Percentiles rank a stretch among this genome's conserved stretches.
Conservation (phyloP, 2,888 invertebrate genomes). For the Agrilus biguttatus region DNA sequence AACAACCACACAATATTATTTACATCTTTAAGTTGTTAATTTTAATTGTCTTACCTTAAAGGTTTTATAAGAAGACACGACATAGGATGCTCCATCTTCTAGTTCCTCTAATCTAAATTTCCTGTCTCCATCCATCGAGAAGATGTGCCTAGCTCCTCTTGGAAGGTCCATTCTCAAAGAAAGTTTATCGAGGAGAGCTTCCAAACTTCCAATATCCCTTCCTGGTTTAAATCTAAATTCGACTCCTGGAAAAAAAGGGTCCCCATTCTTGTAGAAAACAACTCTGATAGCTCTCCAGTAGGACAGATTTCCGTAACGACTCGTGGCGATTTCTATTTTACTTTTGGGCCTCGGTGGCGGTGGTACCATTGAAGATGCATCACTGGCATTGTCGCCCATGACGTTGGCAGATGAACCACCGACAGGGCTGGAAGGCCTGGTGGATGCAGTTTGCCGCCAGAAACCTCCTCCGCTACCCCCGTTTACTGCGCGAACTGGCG, state of each 20-base stretch:
- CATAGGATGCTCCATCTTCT: conserved; percentile 83
- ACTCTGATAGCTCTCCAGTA: conserved; percentile 80
- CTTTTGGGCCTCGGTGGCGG: conserved; percentile 38
- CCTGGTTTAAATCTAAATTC: conserved; percentile 82
- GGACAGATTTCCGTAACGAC: conserved; percentile 61
- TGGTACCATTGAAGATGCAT: conserved; percentile 42
- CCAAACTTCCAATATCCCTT: conserved; percentile 72
- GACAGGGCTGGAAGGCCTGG: conserved; percentile 34
- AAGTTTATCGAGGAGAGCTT: conserved; percentile 71
- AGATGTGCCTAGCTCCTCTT: conserved; percentile 78
- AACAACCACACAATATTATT: too few species aligned
- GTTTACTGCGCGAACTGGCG: conserved; percentile 28
- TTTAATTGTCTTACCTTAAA: conserved; percentile 57
- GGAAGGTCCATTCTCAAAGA: conserved; percentile 79
- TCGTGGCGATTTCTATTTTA: conserved; percentile 38
- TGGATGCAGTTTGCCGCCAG: conserved; percentile 37
- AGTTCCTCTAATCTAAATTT: conserved; percentile 74
- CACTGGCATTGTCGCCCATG: conserved; percentile 44
- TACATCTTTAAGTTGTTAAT: too few species aligned
- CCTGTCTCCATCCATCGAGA: conserved; percentile 81
- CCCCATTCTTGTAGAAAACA: conserved; percentile 87
- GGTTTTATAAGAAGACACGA: conserved; percentile 82
- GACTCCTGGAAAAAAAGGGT: conserved; percentile 80
- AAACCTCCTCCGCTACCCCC: conserved; percentile 32
- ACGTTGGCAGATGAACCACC: conserved; percentile 23